phyloP scores from a whole-genome alignment of 2,113 vertebrate species.

The Lophura nycthemera region DNA sequence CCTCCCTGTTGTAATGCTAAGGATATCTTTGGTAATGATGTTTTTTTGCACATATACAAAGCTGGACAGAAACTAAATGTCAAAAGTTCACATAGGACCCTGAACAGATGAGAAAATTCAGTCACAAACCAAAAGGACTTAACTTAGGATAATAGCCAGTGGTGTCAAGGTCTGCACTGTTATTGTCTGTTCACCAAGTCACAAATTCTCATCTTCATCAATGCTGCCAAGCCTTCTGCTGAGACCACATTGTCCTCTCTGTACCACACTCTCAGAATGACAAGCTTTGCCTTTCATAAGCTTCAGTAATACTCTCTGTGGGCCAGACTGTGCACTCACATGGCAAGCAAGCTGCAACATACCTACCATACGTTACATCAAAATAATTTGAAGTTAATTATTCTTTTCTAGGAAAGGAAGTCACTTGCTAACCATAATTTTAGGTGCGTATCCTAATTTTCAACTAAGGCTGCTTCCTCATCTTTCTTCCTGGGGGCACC shows the following conservation, averaged over 20 bases:
- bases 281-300: background rate
- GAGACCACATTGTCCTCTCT: background rate
- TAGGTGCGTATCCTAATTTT: background rate
- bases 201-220: background rate
- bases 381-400: background rate
- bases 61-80: rapidly evolving
- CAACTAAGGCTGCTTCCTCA: background rate
- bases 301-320: background rate
- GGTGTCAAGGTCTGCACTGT: background rate
- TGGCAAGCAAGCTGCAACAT: background rate
- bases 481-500: background rate
- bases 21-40: background rate
- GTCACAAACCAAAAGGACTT: background rate
- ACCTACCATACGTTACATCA: background rate
- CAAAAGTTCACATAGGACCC: background rate
- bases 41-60: background rate
- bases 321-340: background rate
- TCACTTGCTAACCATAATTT: background rate
- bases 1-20: background rate
- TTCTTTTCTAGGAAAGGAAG: background rate
- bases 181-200: background rate
- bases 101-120: background rate
- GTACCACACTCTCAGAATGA: background rate
- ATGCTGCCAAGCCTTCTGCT: background rate
- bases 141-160: background rate